Conservation (phyloP, 2,888 invertebrate genomes). For the Drosophila ochracea region DNA sequence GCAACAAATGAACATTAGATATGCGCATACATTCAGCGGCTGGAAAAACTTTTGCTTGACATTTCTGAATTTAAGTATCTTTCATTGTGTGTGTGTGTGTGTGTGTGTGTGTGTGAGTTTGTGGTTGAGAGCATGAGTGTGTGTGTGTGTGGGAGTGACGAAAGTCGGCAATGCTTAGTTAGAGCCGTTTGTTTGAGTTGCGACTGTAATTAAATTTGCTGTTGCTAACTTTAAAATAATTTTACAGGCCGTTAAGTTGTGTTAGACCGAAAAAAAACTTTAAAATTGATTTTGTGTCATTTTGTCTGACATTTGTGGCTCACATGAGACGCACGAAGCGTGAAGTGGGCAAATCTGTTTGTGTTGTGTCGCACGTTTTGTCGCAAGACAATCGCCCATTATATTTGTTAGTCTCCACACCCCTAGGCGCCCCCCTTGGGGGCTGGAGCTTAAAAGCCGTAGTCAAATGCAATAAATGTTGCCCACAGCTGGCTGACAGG, state of each 20-base stretch:
- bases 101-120: conserved; percentile 1
- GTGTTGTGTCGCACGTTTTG: conserved; percentile 56
- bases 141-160: conserved; percentile 7
- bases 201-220: conserved; percentile 67
- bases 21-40: conserved; percentile 66
- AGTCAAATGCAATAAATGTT: conserved; percentile 61
- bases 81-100: conserved; percentile 4
- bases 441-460: conserved; percentile 21
- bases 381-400: conserved; percentile 38
- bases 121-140: not conserved
- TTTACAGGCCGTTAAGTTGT: conserved; percentile 43
- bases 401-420: conserved; percentile 2
- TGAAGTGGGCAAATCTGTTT: conserved; percentile 43
- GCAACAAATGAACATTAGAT: conserved; percentile 59
- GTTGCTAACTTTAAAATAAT: conserved; percentile 50
- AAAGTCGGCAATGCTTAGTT: conserved; percentile 59
- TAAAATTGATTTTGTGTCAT: conserved; percentile 54
- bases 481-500: conserved; percentile 47
- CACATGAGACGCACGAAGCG: conserved; percentile 18
- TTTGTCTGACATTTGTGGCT: conserved; percentile 42
- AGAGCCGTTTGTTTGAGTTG: conserved; percentile 72
- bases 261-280: not conserved
- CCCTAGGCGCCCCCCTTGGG: not conserved
- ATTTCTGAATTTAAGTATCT: conserved; percentile 22
- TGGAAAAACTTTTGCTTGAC: conserved; percentile 56